Conservation (phyloP, 2,888 invertebrate species). For the Charanyca ferruginea region DNA sequence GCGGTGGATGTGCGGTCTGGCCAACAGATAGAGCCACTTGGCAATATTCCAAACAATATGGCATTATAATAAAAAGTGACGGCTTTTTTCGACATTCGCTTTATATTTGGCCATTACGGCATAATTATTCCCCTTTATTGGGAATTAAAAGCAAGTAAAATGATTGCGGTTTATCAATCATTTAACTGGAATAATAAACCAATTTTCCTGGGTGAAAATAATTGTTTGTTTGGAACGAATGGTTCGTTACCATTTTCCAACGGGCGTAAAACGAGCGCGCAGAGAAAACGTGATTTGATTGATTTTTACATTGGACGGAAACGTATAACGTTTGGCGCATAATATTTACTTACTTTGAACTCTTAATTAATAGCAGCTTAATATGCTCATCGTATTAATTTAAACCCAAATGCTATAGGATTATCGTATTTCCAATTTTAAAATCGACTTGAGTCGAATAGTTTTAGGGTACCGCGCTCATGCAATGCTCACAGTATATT, state of each 20-base stretch:
- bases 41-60: slow-evolving; percentile 77
- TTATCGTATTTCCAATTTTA: not conserved
- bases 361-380: not conserved
- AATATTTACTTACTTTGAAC: not conserved
- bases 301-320: not conserved
- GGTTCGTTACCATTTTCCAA: slow-evolving; percentile 6
- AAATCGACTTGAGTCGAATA: not conserved
- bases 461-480: not conserved
- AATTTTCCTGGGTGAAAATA: slow-evolving; percentile 31
- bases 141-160: slow-evolving; percentile 48
- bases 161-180: slow-evolving; percentile 46
- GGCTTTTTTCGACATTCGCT: slow-evolving; percentile 39
- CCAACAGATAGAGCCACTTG: slow-evolving; percentile 75
- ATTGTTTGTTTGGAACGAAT: slow-evolving; percentile 37
- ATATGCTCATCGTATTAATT: too few species aligned
- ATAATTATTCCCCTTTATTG: slow-evolving; percentile 50
- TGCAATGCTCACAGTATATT: not conserved
- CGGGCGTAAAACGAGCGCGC: not conserved
- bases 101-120: slow-evolving; percentile 38
- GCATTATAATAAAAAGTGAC: slow-evolving; percentile 69
- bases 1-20: slow-evolving; percentile 64
- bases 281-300: not conserved
- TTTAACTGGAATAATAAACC: slow-evolving; percentile 34
- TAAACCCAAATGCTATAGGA: not conserved
- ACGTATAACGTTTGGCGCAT: not conserved